phyloP scores from a whole-genome alignment of 2,888 invertebrate species.

The Drosophila pegasa region DNA sequence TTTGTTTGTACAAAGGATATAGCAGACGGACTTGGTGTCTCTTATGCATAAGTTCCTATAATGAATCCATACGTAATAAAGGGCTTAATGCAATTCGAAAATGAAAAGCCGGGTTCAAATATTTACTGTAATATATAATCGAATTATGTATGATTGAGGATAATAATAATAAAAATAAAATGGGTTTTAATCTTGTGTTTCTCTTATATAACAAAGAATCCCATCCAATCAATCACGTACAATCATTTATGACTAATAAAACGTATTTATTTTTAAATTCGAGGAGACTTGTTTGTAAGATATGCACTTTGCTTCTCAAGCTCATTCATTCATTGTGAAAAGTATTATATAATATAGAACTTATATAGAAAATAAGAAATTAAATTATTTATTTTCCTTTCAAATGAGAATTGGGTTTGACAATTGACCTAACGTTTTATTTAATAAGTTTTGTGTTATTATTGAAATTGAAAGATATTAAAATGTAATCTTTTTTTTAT shows the following conservation, averaged over 20 bases:
- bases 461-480: too few species aligned
- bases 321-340: too few species aligned
- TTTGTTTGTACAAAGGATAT: constrained; percentile 33
- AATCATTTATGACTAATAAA: too few species aligned
- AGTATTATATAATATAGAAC: too few species aligned
- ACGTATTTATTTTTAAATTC: not conserved
- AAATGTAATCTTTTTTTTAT: too few species aligned
- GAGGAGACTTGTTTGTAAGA: too few species aligned
- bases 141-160: not conserved
- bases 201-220: not conserved
- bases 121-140: not conserved
- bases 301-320: too few species aligned
- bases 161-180: not conserved
- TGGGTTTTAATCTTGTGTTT: not conserved
- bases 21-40: constrained; percentile 8
- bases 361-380: too few species aligned
- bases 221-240: not conserved
- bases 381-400: not conserved
- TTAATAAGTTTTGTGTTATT: too few species aligned
- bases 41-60: constrained; percentile 24
- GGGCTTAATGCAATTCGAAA: not conserved
- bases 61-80: not conserved
- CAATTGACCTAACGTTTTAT: too few species aligned
- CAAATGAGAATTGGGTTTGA: too few species aligned
- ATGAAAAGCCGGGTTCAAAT: not conserved